Evolutionary conservation across 2,113 vertebrate species (phyloP).

Genomic region (Heterotis niloticus): DNA sequence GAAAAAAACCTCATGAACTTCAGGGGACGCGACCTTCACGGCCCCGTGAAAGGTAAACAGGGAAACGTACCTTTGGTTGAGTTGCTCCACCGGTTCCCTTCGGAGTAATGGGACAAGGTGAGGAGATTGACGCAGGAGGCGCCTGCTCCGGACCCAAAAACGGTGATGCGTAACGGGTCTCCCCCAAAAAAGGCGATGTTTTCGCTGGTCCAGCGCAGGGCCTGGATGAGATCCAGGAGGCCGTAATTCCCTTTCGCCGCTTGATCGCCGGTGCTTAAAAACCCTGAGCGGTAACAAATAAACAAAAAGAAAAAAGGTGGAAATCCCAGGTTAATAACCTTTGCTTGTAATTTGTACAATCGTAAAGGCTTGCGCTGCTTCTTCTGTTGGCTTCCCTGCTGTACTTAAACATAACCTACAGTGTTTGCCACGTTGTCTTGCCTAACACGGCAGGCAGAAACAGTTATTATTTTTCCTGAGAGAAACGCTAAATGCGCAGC

Average conservation of each 20-base stretch:
- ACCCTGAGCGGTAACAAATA: slow-evolving; percentile 65
- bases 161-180: slow-evolving; percentile 94
- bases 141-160: slow-evolving; percentile 96
- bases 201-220: slow-evolving; percentile 97
- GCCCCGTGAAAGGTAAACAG: not conserved
- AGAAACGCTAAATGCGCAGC: not conserved
- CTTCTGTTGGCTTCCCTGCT: too few relatives aligned
- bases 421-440: not conserved
- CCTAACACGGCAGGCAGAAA: not conserved
- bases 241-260: slow-evolving; percentile 98
- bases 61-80: slow-evolving; percentile 95
- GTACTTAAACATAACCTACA: too few relatives aligned
- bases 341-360: too few relatives aligned
- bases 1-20: slow-evolving; percentile 59
- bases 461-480: not conserved
- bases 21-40: slow-evolving; percentile 74
- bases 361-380: too few relatives aligned
- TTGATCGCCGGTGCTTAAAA: slow-evolving; percentile 98
- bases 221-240: slow-evolving; percentile 92
- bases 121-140: slow-evolving; percentile 98
- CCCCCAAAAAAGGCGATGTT: slow-evolving; percentile 98
- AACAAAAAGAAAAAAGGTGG: slow-evolving; percentile 37
- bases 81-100: slow-evolving; percentile 99
- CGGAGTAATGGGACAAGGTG: slow-evolving; percentile 98
- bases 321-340: not conserved